These are phyloP conservation scores for Suncus etruscus DNA, from an alignment of 2,113 vertebrate species.

Conservation along the genomic window DNA sequence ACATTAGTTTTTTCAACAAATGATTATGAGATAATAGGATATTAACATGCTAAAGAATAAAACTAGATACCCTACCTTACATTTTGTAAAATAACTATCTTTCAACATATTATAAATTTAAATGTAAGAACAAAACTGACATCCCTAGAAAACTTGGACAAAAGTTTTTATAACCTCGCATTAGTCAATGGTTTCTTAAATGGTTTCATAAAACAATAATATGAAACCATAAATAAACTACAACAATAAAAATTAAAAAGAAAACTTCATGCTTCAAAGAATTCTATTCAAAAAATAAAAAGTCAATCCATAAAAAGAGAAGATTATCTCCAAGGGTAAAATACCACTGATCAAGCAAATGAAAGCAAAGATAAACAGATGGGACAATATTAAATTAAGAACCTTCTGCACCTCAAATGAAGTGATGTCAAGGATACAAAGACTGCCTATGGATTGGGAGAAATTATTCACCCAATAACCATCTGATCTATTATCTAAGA, in stretches of 20 bases:
- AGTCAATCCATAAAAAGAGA: neutral
- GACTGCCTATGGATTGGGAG: no score
- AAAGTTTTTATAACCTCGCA: neutral
- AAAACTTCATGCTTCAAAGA: neutral
- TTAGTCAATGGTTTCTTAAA: slow-evolving; percentile 5
- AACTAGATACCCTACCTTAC: neutral
- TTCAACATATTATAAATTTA: neutral
- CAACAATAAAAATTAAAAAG: neutral
- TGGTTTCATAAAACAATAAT: neutral
- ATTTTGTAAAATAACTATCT: neutral
- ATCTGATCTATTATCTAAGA: no score
- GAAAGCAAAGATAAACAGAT: no score
- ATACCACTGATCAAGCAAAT: no score
- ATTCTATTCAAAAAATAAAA: neutral
- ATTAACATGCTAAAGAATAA: neutral
- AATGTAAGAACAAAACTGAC: neutral
- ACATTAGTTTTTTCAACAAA: slow-evolving; percentile 5
- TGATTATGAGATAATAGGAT: neutral
- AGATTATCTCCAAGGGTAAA: neutral
- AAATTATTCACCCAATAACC: no score
- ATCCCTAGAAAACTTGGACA: neutral
- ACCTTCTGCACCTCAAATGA: no score
- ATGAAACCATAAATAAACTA: neutral
- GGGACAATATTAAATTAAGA: no score
- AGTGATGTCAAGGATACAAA: no score